A percentile compares a stretch with the other conserved stretches of the same genome.
Evolutionary conservation across 2,888 invertebrate species (phyloP).

Genomic region (Ametastegia equiseti): DNA sequence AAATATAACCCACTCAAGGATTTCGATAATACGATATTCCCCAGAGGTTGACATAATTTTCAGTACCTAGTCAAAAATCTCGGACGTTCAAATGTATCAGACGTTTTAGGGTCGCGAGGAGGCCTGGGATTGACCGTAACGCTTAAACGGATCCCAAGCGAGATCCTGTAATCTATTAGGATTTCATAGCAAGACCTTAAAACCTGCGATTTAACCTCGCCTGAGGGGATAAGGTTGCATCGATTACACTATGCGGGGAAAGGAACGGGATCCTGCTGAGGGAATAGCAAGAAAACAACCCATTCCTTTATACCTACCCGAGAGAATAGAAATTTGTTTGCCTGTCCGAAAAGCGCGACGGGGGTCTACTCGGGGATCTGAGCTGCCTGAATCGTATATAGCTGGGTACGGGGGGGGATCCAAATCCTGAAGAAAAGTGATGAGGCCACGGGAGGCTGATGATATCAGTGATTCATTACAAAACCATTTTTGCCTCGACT

Average conservation of each 20-base stretch:
- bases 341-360: neutral
- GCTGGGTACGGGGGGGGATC: neutral
- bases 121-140: constrained; percentile 35
- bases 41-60: neutral
- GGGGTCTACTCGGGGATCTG: neutral
- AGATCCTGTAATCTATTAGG: constrained; percentile 36
- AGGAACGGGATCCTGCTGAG: neutral
- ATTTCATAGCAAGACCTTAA: constrained; percentile 37
- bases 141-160: constrained; percentile 3
- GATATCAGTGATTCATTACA: constrained; percentile 1
- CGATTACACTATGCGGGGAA: neutral
- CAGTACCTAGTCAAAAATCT: neutral
- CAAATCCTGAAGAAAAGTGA: constrained; percentile 24
- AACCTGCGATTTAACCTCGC: constrained; percentile 27
- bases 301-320: constrained; percentile 25
- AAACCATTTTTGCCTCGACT: neutral
- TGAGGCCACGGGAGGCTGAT: neutral
- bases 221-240: constrained; percentile 10
- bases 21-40: neutral
- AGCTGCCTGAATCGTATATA: no score
- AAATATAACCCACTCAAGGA: constrained; percentile 3
- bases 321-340: constrained; percentile 20
- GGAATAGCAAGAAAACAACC: constrained; percentile 17
- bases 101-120: neutral
- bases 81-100: neutral